phyloP scores from a whole-genome alignment of 1,140 invertebrate species.

The Drosophila sulfurigaster region DNA sequence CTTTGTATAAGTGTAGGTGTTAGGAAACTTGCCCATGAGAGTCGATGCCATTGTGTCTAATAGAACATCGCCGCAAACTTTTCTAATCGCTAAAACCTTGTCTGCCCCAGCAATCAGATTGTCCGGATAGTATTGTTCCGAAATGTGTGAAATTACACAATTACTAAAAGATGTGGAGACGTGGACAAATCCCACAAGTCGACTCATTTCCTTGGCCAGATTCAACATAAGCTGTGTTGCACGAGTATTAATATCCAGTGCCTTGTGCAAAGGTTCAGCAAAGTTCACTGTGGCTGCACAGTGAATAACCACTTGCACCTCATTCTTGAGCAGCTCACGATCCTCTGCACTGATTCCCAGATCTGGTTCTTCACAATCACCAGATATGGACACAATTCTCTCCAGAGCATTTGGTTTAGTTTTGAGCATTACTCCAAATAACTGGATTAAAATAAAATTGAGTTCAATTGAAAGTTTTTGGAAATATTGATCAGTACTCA shows the following conservation, averaged over 20 bases:
- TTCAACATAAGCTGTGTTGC: slow-evolving; percentile 86
- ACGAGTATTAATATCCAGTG: slow-evolving; percentile 87
- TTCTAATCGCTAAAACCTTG: slow-evolving; percentile 87
- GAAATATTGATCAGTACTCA: slow-evolving; percentile 31
- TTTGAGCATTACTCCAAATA: slow-evolving; percentile 43
- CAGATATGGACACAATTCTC: slow-evolving; percentile 85
- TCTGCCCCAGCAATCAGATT: slow-evolving; percentile 87
- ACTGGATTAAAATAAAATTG: slow-evolving; percentile 10
- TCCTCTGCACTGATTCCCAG: slow-evolving; percentile 89
- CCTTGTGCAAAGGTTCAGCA: slow-evolving; percentile 90
- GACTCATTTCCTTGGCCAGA: slow-evolving; percentile 88
- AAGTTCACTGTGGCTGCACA: slow-evolving; percentile 93
- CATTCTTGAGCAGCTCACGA: slow-evolving; percentile 39
- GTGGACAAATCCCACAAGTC: slow-evolving; percentile 89
- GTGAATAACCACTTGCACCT: slow-evolving; percentile 91
- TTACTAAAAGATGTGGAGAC: slow-evolving; percentile 91
- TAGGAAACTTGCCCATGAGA: slow-evolving; percentile 90
- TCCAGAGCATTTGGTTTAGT: slow-evolving; percentile 41
- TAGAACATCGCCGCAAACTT: slow-evolving; percentile 86
- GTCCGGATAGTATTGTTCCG: slow-evolving; percentile 90
- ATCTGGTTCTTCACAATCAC: slow-evolving; percentile 87
- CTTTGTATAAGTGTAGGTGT: slow-evolving; percentile 94
- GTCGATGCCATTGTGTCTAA: slow-evolving; percentile 88
- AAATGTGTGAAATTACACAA: slow-evolving; percentile 87
- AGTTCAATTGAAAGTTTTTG: not conserved